Percentiles rank a stretch among this genome's conserved stretches.
These are phyloP conservation scores for Drosophila putrida DNA, from an alignment of 2,888 invertebrate species.

Conservation along the genomic window DNA sequence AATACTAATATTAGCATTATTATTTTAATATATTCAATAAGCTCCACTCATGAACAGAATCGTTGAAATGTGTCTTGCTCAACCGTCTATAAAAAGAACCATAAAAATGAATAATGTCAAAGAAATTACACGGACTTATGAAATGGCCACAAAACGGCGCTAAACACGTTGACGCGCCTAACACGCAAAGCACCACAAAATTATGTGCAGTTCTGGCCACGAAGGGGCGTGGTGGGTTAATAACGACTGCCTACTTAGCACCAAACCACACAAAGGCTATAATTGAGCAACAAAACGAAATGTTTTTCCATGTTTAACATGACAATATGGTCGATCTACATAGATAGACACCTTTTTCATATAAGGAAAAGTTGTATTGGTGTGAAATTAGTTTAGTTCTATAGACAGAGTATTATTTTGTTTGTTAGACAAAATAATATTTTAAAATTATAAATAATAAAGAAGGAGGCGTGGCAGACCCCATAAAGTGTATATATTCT, in stretches of 20 bases:
- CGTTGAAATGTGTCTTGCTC: not conserved
- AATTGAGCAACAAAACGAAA: constrained; percentile 61
- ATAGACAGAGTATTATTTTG: too few relatives aligned
- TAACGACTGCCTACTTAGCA: constrained; percentile 18
- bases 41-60: constrained; percentile 1
- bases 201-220: constrained; percentile 40
- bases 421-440: too few relatives aligned
- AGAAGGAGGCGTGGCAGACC: too few relatives aligned
- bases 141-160: constrained; percentile 76
- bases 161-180: constrained; percentile 75
- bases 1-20: not conserved
- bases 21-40: not conserved
- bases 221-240: constrained; percentile 4
- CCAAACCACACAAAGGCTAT: constrained; percentile 30
- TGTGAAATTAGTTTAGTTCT: not conserved
- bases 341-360: not conserved
- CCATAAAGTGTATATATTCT: too few relatives aligned
- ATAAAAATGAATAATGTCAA: constrained; percentile 43
- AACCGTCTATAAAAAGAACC: constrained; percentile 4
- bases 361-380: not conserved
- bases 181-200: constrained; percentile 67
- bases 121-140: constrained; percentile 68
- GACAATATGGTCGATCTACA: constrained; percentile 20
- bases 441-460: too few relatives aligned
- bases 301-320: constrained; percentile 37